Evolutionary conservation across 2,888 invertebrate genomes (phyloP).

Genomic region (Embidobia sp.): DNA sequence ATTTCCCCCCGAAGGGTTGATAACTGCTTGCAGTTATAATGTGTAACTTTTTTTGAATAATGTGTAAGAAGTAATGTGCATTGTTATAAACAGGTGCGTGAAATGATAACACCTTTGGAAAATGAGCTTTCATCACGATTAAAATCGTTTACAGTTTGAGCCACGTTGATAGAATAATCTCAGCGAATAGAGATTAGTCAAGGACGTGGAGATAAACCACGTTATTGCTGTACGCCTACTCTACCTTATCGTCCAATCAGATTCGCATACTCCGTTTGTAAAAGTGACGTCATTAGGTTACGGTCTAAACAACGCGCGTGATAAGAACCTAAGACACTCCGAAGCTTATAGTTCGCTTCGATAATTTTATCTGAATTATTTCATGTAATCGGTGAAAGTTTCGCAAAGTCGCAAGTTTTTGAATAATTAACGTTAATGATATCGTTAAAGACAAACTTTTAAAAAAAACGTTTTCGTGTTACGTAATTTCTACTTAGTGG

Average conservation of each 20-base stretch:
- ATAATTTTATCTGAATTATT: slow-evolving; percentile 47
- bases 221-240: slow-evolving; percentile 72
- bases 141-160: no score
- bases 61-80: no score
- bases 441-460: no score
- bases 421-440: no score
- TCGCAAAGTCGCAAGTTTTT: neutral
- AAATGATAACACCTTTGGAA: neutral
- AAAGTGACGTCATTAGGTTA: slow-evolving; percentile 63
- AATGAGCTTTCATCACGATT: slow-evolving; percentile 33
- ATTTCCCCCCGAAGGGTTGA: no score
- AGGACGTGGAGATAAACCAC: slow-evolving; percentile 80
- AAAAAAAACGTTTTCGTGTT: no score
- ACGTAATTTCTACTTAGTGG: no score
- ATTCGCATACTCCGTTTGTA: slow-evolving; percentile 42
- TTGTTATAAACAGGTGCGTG: no score
- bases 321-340: slow-evolving; percentile 63
- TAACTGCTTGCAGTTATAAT: no score
- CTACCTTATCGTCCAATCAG: slow-evolving; percentile 65
- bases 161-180: slow-evolving; percentile 77
- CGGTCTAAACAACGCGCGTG: slow-evolving; percentile 53
- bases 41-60: no score
- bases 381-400: slow-evolving; percentile 26
- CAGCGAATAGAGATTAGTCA: slow-evolving; percentile 79
- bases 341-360: slow-evolving; percentile 36